These are phyloP conservation scores for Solenopsis fugax DNA, from an alignment of 1,140 invertebrate species.

Conservation along the genomic window DNA sequence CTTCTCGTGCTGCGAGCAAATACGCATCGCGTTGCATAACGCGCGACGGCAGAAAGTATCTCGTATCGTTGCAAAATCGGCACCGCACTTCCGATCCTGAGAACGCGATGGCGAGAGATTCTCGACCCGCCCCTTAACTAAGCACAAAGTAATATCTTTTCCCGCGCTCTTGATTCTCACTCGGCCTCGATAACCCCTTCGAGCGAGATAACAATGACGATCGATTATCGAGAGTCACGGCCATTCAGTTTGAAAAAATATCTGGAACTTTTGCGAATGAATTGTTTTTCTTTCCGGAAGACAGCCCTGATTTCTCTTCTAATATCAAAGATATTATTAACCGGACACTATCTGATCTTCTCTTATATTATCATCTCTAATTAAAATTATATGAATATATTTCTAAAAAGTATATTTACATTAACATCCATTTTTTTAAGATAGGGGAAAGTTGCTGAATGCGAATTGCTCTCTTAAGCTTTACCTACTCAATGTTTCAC, in stretches of 20 bases:
- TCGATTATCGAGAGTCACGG: slow-evolving; percentile 43
- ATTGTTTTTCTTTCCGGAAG: background rate
- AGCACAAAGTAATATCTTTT: slow-evolving; percentile 29
- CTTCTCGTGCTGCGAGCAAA: slow-evolving; percentile 16
- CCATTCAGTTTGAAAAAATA: slow-evolving; percentile 23
- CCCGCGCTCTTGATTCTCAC: slow-evolving; percentile 47
- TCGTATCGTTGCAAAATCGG: slow-evolving; percentile 53
- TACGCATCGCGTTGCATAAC: slow-evolving; percentile 53
- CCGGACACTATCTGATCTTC: background rate
- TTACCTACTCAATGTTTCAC: no score
- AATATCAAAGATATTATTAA: slow-evolving; percentile 25
- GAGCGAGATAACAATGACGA: slow-evolving; percentile 31
- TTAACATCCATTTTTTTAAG: background rate
- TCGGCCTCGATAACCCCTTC: slow-evolving; percentile 27
- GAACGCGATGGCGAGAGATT: slow-evolving; percentile 45
- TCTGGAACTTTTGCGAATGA: slow-evolving; percentile 21
- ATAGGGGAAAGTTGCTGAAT: no score
- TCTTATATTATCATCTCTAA: background rate
- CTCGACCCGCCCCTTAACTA: slow-evolving; percentile 50
- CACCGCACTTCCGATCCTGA: slow-evolving; percentile 48
- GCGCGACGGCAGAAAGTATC: slow-evolving; percentile 50
- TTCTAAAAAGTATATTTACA: background rate
- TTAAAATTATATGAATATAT: background rate
- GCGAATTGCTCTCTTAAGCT: no score
- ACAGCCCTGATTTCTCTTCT: background rate